Percentiles rank a stretch among this genome's conserved stretches.
phyloP scores from a whole-genome alignment of 2,113 vertebrate genomes.

The Callospermophilus lateralis region DNA sequence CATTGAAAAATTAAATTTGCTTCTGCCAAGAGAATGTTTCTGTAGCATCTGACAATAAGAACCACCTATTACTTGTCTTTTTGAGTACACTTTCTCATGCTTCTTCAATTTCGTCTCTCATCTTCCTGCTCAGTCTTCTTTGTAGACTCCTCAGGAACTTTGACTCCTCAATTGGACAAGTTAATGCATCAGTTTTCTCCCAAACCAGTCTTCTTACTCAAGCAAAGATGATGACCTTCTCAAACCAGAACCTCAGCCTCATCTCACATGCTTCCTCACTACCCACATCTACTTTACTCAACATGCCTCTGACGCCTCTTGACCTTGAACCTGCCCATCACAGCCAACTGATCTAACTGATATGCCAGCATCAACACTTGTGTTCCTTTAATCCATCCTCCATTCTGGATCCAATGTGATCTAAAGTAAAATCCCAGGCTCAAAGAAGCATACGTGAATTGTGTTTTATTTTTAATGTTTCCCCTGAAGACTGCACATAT shows the following conservation, averaged over 20 bases:
- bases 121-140: not conserved
- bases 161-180: not conserved
- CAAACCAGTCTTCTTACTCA: not conserved
- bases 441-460: not conserved
- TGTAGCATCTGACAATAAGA: not conserved
- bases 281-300: not conserved
- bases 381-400: not conserved
- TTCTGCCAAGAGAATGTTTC: constrained; percentile 15
- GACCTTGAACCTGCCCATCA: not conserved
- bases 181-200: not conserved
- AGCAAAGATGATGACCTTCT: not conserved
- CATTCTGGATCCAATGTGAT: not conserved
- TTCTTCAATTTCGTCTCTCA: constrained; percentile 8
- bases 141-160: not conserved
- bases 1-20: constrained; percentile 18
- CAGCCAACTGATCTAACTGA: not conserved
- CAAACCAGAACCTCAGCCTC: not conserved
- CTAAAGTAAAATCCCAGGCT: not conserved
- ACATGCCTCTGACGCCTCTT: not conserved
- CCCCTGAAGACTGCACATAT: not conserved
- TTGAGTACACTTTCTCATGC: not conserved
- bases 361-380: not conserved
- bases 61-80: not conserved
- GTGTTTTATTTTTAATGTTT: not conserved
- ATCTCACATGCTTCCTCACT: constrained; percentile 11